These are phyloP conservation scores for Caenorhabditis japonica DNA, from an alignment of 2,888 invertebrate genomes.

Conservation along the genomic window DNA sequence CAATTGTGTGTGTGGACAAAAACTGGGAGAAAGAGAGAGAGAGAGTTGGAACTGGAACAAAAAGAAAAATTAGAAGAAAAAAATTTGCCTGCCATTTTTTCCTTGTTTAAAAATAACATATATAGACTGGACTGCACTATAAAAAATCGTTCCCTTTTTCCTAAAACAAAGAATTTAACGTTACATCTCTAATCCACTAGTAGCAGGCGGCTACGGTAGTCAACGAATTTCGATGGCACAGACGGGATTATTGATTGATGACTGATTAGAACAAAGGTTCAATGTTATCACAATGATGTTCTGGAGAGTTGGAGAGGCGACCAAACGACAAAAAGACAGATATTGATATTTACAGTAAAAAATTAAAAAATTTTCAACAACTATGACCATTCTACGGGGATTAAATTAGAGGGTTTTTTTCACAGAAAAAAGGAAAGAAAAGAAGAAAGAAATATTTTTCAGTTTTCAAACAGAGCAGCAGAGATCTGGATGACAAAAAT, in stretches of 20 bases:
- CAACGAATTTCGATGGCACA: too few relatives aligned
- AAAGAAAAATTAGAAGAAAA: too few relatives aligned
- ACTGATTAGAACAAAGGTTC: background rate
- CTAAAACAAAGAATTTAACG: too few relatives aligned
- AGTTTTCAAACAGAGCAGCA: constrained; percentile 23
- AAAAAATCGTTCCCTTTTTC: too few relatives aligned
- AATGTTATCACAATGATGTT: constrained; percentile 22
- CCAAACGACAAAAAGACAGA: too few relatives aligned
- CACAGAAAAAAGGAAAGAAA: constrained; percentile 23
- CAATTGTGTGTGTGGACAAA: background rate
- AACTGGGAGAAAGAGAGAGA: constrained; percentile 1
- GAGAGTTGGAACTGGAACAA: background rate
- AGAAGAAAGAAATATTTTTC: constrained; percentile 18
- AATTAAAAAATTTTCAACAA: background rate
- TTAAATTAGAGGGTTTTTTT: constrained; percentile 16
- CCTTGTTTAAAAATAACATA: too few relatives aligned
- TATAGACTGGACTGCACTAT: too few relatives aligned
- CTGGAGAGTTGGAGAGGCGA: background rate
- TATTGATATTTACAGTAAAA: constrained; percentile 20
- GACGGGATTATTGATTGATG: too few relatives aligned
- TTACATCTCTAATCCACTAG: too few relatives aligned
- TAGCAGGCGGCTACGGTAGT: too few relatives aligned
- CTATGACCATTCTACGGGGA: constrained; percentile 25
- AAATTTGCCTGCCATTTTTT: too few relatives aligned
- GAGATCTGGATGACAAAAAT: constrained; percentile 16